These are phyloP conservation scores for Myopa tessellatipennis DNA, from an alignment of 2,888 invertebrate genomes.

Conservation along the genomic window DNA sequence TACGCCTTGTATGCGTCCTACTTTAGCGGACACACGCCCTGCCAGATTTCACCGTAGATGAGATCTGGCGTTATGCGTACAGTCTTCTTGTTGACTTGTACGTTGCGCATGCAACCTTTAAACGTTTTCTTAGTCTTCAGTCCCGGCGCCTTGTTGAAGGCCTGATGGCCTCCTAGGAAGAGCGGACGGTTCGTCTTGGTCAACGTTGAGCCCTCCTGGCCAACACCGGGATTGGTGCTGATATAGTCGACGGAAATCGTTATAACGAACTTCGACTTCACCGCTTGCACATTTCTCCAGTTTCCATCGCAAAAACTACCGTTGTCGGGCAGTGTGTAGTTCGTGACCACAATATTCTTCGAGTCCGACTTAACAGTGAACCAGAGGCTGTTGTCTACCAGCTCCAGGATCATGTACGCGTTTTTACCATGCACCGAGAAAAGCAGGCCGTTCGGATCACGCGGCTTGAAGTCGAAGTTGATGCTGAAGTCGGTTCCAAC, in stretches of 20 bases:
- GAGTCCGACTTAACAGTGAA: slow-evolving; percentile 84
- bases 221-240: slow-evolving; percentile 79
- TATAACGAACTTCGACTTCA: slow-evolving; percentile 91
- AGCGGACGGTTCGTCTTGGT: slow-evolving; percentile 87
- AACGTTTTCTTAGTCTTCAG: slow-evolving; percentile 78
- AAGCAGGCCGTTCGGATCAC: slow-evolving; percentile 85
- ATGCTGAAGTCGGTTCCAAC: slow-evolving; percentile 85
- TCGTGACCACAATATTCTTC: slow-evolving; percentile 79
- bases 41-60: slow-evolving; percentile 78
- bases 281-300: slow-evolving; percentile 88
- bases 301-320: slow-evolving; percentile 91
- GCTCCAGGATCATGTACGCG: slow-evolving; percentile 88
- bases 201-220: slow-evolving; percentile 73
- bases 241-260: slow-evolving; percentile 87
- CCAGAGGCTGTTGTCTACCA: slow-evolving; percentile 86
- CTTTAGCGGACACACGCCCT: slow-evolving; percentile 84
- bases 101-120: slow-evolving; percentile 83
- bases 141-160: slow-evolving; percentile 71
- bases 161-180: slow-evolving; percentile 90
- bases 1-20: slow-evolving; percentile 65
- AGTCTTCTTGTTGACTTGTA: slow-evolving; percentile 72
- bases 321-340: slow-evolving; percentile 75
- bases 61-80: slow-evolving; percentile 71
- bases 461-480: slow-evolving; percentile 86
- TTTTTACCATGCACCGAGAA: slow-evolving; percentile 84